These are phyloP conservation scores for Ibidorhyncha struthersii DNA, from an alignment of 2,113 vertebrate species.

Conservation along the genomic window DNA sequence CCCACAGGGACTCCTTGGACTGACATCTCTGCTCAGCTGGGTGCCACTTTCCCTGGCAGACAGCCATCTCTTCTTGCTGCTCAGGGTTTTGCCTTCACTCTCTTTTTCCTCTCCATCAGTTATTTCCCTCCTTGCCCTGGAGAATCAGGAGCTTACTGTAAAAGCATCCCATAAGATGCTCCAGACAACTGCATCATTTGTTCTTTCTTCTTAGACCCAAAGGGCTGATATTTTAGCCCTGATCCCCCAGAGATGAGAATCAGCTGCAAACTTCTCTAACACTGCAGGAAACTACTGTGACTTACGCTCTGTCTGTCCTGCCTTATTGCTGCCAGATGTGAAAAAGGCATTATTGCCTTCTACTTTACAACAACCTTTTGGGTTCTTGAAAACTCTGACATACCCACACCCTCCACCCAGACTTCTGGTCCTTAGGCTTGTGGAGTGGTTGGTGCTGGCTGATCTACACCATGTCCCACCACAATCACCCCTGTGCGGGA, in stretches of 20 bases:
- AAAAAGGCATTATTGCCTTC: background rate
- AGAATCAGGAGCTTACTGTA: background rate
- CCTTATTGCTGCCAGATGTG: rapidly evolving
- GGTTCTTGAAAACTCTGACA: background rate
- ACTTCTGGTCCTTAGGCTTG: background rate
- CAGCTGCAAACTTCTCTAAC: background rate
- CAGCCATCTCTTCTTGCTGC: background rate
- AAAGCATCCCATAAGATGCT: background rate
- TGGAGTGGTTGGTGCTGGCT: background rate
- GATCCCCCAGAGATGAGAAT: background rate
- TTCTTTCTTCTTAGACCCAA: background rate
- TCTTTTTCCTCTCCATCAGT: background rate
- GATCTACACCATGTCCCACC: background rate
- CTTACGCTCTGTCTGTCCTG: background rate
- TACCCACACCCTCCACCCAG: background rate
- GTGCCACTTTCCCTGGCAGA: background rate
- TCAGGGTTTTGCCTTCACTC: background rate
- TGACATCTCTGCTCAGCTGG: background rate
- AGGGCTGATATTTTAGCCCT: background rate
- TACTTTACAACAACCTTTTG: background rate
- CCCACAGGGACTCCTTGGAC: background rate
- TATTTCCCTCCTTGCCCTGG: background rate
- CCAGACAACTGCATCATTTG: background rate
- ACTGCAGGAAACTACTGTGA: background rate
- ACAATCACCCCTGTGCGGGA: background rate